Percentiles rank a stretch among this genome's conserved stretches.
Conservation (phyloP, 2,888 invertebrate species). For the Amblyjoppa fuscipennis region DNA sequence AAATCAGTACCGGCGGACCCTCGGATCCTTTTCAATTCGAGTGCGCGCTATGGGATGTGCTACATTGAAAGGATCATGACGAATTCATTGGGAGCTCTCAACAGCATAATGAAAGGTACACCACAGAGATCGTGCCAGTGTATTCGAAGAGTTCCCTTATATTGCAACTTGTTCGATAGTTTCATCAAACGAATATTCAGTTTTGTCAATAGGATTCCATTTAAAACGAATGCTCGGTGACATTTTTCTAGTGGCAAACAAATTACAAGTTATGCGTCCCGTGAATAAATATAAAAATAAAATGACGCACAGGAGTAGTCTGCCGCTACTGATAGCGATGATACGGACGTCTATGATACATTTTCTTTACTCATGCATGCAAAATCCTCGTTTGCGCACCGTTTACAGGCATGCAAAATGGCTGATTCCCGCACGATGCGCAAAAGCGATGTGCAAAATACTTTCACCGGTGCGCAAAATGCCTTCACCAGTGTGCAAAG, state of each 20-base stretch:
- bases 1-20: not conserved
- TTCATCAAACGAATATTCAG: not conserved
- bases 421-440: too few relatives aligned
- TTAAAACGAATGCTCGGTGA: not conserved
- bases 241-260: not conserved
- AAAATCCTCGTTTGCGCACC: too few relatives aligned
- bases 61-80: constrained; percentile 15
- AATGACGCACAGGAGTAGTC: not conserved
- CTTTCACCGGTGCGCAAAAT: too few relatives aligned
- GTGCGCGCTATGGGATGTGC: not conserved
- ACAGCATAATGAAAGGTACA: not conserved
- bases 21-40: constrained; percentile 17
- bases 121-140: not conserved
- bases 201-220: not conserved
- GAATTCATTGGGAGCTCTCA: not conserved
- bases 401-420: too few relatives aligned
- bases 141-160: not conserved
- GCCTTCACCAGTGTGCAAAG: too few relatives aligned
- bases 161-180: not conserved
- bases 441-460: too few relatives aligned
- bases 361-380: not conserved
- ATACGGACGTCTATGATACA: not conserved
- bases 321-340: not conserved
- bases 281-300: not conserved
- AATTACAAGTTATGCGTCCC: not conserved